Percentiles rank a stretch among this genome's conserved stretches.
Evolutionary conservation across 2,797 vertebrate genomes (phyloP).

Genomic region (Columba guinea): DNA sequence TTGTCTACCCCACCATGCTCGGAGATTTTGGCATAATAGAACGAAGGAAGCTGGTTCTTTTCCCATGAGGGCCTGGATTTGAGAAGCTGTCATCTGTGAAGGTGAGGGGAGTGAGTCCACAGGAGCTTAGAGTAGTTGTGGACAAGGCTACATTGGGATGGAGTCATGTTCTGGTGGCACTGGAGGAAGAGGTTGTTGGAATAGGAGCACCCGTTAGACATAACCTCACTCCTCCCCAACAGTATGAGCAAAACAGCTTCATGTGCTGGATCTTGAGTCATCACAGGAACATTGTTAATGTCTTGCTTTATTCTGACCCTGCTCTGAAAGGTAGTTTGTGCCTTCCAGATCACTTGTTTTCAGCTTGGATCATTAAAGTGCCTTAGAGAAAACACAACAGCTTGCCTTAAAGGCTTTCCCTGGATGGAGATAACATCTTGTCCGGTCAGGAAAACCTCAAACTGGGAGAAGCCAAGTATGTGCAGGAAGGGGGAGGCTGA

Average conservation of each 20-base stretch:
- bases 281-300: background rate
- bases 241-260: background rate
- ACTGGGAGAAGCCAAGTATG: background rate
- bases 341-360: conserved; percentile 13
- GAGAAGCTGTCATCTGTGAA: background rate
- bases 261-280: background rate
- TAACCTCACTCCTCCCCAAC: background rate
- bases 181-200: background rate
- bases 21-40: background rate
- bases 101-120: background rate
- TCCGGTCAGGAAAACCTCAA: background rate
- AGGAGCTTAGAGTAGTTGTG: background rate
- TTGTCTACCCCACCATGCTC: background rate
- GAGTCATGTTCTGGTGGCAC: background rate
- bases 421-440: background rate
- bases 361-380: conserved; percentile 47
- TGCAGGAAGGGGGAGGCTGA: background rate
- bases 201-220: background rate
- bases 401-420: conserved; percentile 55
- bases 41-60: background rate
- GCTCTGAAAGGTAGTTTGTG: conserved; percentile 33
- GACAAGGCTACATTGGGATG: background rate
- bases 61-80: background rate
- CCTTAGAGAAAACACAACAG: conserved; percentile 64
- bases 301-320: conserved; percentile 1